Evolutionary conservation across 2,113 vertebrate genomes (phyloP).

Genomic region (Marcusenius ussheri): DNA sequence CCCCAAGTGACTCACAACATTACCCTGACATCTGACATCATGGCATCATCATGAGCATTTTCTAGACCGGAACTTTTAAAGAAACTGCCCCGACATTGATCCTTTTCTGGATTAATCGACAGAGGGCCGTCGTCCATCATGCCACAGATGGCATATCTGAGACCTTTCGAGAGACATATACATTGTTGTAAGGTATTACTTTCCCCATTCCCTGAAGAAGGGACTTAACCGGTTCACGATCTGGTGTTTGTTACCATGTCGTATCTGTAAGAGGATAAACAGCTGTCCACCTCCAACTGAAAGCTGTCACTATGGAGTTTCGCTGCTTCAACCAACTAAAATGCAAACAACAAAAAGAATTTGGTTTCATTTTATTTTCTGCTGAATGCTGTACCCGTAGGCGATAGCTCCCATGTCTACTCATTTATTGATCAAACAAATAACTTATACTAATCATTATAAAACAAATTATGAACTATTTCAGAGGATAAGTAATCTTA

Average conservation of each 20-base stretch:
- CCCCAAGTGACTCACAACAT: background rate
- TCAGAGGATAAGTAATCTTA: background rate
- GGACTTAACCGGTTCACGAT: background rate
- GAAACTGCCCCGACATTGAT: background rate
- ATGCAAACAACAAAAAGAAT: background rate
- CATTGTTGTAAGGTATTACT: background rate
- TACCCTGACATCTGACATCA: background rate
- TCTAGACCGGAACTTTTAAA: background rate
- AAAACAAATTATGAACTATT: background rate
- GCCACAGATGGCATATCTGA: background rate
- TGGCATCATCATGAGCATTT: background rate
- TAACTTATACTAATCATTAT: background rate
- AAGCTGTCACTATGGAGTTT: background rate
- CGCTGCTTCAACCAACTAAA: background rate
- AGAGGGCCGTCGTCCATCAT: background rate
- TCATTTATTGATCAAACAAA: background rate
- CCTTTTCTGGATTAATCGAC: background rate
- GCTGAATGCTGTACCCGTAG: background rate
- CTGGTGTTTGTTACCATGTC: background rate
- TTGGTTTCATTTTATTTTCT: background rate
- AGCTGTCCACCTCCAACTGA: background rate
- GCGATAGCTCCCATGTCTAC: background rate
- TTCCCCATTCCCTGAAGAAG: constrained; percentile 26
- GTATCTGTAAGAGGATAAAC: background rate
- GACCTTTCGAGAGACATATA: background rate